A percentile compares a stretch with the other conserved stretches of the same genome.
These are phyloP conservation scores for Numenius arquata DNA, from an alignment of 2,113 vertebrate genomes.

Conservation along the genomic window DNA sequence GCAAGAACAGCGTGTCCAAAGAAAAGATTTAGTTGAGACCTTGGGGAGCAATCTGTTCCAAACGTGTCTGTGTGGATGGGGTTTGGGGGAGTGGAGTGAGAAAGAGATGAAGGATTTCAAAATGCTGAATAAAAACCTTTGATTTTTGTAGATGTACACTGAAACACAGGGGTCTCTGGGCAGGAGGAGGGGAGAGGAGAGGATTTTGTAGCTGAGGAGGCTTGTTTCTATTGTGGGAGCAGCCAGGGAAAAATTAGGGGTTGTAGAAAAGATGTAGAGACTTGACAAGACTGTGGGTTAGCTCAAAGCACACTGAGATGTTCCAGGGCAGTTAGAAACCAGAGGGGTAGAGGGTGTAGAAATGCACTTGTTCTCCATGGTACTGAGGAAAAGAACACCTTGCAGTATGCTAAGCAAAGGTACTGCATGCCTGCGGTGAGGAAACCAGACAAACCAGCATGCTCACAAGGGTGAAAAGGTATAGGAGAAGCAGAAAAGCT, in stretches of 20 bases:
- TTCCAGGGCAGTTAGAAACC: background rate
- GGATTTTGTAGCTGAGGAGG: background rate
- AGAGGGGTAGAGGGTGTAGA: background rate
- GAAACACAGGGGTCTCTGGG: background rate
- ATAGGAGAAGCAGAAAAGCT: background rate
- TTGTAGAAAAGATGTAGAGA: background rate
- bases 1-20: background rate
- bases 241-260: background rate
- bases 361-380: background rate
- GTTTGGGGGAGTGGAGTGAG: background rate
- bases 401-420: background rate
- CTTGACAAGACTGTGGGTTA: background rate
- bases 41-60: background rate
- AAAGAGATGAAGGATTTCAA: background rate
- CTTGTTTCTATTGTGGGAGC: background rate
- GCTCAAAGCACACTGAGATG: background rate
- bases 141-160: background rate
- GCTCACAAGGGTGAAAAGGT: fast-evolving
- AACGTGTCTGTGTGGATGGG: background rate
- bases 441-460: background rate
- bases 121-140: background rate
- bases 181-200: background rate
- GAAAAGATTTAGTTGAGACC: background rate
- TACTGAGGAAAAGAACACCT: background rate
- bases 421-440: fast-evolving